Conservation (phyloP, 2,797 vertebrate genomes). For the Platalea minor region DNA sequence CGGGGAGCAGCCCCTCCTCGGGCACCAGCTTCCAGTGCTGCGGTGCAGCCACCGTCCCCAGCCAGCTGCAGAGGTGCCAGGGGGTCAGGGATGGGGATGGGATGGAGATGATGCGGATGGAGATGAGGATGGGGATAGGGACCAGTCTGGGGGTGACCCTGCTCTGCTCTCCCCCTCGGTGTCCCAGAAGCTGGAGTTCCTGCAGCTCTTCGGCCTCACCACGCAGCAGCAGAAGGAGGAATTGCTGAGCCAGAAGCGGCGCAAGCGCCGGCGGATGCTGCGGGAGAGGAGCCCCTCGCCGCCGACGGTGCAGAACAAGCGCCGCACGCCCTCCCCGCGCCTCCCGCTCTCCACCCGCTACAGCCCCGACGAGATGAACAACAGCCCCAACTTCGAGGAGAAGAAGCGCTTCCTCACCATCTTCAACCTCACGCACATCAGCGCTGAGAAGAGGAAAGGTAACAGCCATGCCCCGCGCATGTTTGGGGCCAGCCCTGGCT, state of each 20-base stretch:
- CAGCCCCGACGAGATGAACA: slow-evolving; percentile 95
- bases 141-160: background rate
- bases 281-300: slow-evolving; percentile 93
- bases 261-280: slow-evolving; percentile 92
- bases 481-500: rapidly evolving
- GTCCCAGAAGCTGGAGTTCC: slow-evolving; percentile 91
- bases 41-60: no score
- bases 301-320: slow-evolving; percentile 82
- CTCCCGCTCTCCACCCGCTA: slow-evolving; percentile 89
- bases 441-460: slow-evolving; percentile 91
- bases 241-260: slow-evolving; percentile 88
- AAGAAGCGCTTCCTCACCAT: slow-evolving; percentile 96
- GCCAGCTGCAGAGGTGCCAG: rapidly evolving
- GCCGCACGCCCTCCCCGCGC: slow-evolving; percentile 81
- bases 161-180: slow-evolving; percentile 2
- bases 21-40: background rate
- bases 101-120: no score
- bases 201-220: slow-evolving; percentile 89
- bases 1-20: background rate
- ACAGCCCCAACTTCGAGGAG: slow-evolving; percentile 92
- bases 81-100: background rate
- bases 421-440: slow-evolving; percentile 94
- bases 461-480: background rate
- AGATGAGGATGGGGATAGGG: background rate
- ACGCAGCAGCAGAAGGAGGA: slow-evolving; percentile 88